Base-by-base conservation (phyloP, 2,888 invertebrate species). In the Ferdinandea cuprea region DNA sequence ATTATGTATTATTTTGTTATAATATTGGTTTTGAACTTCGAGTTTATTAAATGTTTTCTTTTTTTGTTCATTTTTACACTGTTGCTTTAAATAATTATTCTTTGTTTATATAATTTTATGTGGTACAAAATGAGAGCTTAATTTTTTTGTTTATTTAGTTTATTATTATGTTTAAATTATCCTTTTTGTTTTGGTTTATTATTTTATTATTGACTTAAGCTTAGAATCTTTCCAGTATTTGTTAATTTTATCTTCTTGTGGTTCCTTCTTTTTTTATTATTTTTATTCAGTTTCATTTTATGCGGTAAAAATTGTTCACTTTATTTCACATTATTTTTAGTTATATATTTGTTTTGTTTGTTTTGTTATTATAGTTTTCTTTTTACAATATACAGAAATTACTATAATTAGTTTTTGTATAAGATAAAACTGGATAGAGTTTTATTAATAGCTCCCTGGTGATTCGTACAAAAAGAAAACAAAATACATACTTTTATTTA, bases 191-290 rank as follows among this genome's bases (percentile, higher is more conserved):
- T 19, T 44, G 11, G 65, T 61, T 56, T 65, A 46, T 72, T 66
- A 25, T 65, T 32, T 81, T 81, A 58, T 66, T 68, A 44, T 68
- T 80, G 56, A 59, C 80, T 65, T 81, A 81, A 76, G 58, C 65
- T 71, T 71, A 65, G 59, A 61, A 77, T 72, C 52, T 30, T 35
- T 65, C 46, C 65, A 42, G 40, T 54, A 54, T 61, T 56, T 63
- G 15, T 25, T 65, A 28, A 54, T 71, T 15, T 73, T 63, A 65
- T 59, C 25, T 37, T 65, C 37, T 61, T 63, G 58, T 58, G 54
- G 37, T 56, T 69, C 19, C n/a, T 85, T 87, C 80, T 3, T 87
- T 87, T 3, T 87, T 87, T 88, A 86, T 88, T 88, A 88, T 88
- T 87, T 76, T 9, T 86, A 87, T 88, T 89, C 86, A 87, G 35